Percentiles rank a stretch among this genome's conserved stretches.
Evolutionary conservation across 2,113 vertebrate species (phyloP).

Genomic region (Gymnarchus niloticus): DNA sequence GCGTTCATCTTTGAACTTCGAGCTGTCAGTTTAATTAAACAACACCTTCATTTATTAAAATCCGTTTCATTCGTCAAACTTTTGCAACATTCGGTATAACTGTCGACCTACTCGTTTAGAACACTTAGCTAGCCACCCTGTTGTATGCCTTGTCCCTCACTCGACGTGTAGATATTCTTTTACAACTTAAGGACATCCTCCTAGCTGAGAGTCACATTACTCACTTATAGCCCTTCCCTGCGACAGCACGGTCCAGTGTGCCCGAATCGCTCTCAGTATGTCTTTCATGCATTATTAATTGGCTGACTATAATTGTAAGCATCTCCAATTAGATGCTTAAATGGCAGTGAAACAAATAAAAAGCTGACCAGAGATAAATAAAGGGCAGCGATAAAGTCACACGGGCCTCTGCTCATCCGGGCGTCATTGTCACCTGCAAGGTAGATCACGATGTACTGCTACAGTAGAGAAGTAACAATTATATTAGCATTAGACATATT

Average conservation of each 20-base stretch:
- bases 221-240: constrained; percentile 8
- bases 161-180: neutral
- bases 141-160: neutral
- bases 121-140: neutral
- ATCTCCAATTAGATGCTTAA: constrained; percentile 33
- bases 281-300: constrained; percentile 34
- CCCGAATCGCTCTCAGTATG: constrained; percentile 24
- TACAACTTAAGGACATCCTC: neutral
- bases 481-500: too few relatives aligned
- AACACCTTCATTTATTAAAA: neutral
- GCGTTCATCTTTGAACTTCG: neutral
- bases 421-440: constrained; percentile 10
- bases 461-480: too few relatives aligned
- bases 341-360: constrained; percentile 29
- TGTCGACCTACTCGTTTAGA: neutral
- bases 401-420: neutral
- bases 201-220: neutral
- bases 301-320: constrained; percentile 26
- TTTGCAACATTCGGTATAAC: neutral
- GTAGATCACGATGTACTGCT: too few relatives aligned
- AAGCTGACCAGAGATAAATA: constrained; percentile 14
- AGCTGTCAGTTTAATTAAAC: constrained; percentile 8
- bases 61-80: neutral
- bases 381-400: constrained; percentile 13
- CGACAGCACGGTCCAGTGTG: constrained; percentile 17